Evolutionary conservation across 2,888 invertebrate genomes (phyloP).

Genomic region (Scaptomyza flava): DNA sequence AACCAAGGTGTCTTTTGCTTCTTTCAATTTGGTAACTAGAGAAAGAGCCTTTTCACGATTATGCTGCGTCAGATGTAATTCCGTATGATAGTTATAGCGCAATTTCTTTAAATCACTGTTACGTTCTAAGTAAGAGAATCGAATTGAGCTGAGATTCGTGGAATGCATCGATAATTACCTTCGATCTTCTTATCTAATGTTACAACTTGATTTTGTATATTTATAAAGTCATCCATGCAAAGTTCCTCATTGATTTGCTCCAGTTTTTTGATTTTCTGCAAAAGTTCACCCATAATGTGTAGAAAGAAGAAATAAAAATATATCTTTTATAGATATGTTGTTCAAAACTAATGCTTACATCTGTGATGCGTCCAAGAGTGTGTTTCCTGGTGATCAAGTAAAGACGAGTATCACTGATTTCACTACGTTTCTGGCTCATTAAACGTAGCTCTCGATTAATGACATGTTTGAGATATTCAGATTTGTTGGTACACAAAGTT

Average conservation of each 20-base stretch:
- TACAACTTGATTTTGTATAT: constrained; percentile 74
- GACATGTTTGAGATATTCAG: constrained; percentile 4
- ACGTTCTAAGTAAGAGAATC: constrained; percentile 60
- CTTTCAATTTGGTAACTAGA: constrained; percentile 35
- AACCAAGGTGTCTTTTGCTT: constrained; percentile 8
- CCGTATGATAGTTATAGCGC: constrained; percentile 61
- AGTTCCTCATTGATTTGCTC: constrained; percentile 78
- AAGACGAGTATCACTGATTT: constrained; percentile 71
- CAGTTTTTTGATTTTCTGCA: constrained; percentile 68
- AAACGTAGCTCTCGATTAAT: constrained; percentile 31
- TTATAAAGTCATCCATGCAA: constrained; percentile 71
- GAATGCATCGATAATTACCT: constrained; percentile 52
- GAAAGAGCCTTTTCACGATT: constrained; percentile 75
- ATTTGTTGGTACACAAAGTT: constrained; percentile 16
- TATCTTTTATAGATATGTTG: neutral
- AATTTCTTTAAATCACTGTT: constrained; percentile 71
- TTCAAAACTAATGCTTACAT: constrained; percentile 49
- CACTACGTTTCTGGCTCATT: constrained; percentile 63
- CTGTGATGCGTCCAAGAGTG: constrained; percentile 50
- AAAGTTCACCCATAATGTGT: neutral
- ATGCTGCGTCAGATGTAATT: constrained; percentile 76
- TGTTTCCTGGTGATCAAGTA: constrained; percentile 72
- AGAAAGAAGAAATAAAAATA: neutral
- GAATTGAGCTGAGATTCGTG: neutral
- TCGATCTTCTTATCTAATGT: constrained; percentile 80